Percentiles rank a stretch among this genome's conserved stretches.
Conservation (phyloP, 2,888 invertebrate species). For the Phrixothrix hirtus region DNA sequence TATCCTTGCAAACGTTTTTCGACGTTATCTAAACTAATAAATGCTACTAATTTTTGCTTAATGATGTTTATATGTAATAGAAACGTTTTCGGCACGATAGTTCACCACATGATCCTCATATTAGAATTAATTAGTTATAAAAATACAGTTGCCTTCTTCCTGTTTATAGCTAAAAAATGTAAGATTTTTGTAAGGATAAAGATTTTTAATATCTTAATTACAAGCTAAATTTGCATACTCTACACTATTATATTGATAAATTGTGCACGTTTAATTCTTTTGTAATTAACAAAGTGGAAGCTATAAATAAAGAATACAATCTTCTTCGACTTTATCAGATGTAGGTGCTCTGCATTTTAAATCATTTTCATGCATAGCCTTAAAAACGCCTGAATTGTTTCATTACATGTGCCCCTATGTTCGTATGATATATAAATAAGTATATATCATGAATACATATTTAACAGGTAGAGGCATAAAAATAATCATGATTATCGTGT, state of each 20-base stretch:
- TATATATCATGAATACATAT: too few relatives aligned
- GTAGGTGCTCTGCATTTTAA: constrained; percentile 28
- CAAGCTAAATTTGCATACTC: constrained; percentile 35
- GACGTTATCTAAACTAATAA: too few relatives aligned
- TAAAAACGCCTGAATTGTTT: constrained; percentile 25
- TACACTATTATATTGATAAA: constrained; percentile 36
- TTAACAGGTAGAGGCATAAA: too few relatives aligned
- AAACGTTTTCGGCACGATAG: neutral
- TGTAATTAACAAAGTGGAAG: constrained; percentile 41
- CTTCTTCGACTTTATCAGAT: constrained; percentile 36
- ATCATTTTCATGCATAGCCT: constrained; percentile 30
- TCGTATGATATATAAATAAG: neutral
- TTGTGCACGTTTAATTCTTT: constrained; percentile 39
- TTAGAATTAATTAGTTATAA: neutral
- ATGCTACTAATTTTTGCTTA: too few relatives aligned
- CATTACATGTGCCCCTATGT: constrained; percentile 23
- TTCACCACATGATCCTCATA: neutral
- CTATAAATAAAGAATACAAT: constrained; percentile 39
- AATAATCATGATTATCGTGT: too few relatives aligned
- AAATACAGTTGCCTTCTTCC: constrained; percentile 8
- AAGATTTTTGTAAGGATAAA: constrained; percentile 22
- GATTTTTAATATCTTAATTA: constrained; percentile 37
- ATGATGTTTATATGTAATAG: too few relatives aligned
- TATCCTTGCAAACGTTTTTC: too few relatives aligned
- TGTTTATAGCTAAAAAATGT: constrained; percentile 2